Base-by-base conservation (phyloP, 2,797 vertebrate species). In the Sardinella longiceps region DNA sequence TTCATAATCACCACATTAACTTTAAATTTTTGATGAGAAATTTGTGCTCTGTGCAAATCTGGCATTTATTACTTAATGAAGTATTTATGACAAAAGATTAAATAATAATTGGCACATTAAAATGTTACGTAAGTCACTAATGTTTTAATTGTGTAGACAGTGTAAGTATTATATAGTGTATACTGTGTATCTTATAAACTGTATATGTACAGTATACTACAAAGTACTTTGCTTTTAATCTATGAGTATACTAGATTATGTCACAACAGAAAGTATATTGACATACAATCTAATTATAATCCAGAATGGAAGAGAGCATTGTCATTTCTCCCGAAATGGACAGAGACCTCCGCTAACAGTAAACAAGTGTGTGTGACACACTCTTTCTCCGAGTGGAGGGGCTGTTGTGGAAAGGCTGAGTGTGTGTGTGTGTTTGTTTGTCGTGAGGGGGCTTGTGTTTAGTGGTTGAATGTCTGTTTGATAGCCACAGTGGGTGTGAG, bases 321-420 rank as follows among this genome's bases (percentile, higher is more conserved):
- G 25, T 30, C 25, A 63, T 12, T 11, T 63, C 60, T 25, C 4
- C 60, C 30, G 60, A 56, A 56, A 20, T 56, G 53, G 53, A 56
- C 28, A 70, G 30, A 25, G 63, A 70, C 30, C 28, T 12, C 28
- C 37, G 63, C 12, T 70, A 33, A 33, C 63, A 37, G 3, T 37
- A 37, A 37, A 74, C 66, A 37, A 15, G 48, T 14, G 48, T 50
- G 46, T 6, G 7, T 85, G 82, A 81, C 81, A 82, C 74, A 80
- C 50, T 85, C 39, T 86, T 53, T 80, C 66, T 80, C 33, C 74
- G 23, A 82, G 53, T 56, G 50, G 15, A 20, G 51, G 23, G 50
- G 46, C 66, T 51, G n/a, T 60, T 43, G 37, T 60, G 51, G 39
- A 82, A 43, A 60, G 39, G 82, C 18, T 60, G 43, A 60, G 81